Evolutionary conservation across 1,140 invertebrate genomes (phyloP), one percentile per base, ranked within the genome.

Genomic region (Vanessa atalanta): DNA sequence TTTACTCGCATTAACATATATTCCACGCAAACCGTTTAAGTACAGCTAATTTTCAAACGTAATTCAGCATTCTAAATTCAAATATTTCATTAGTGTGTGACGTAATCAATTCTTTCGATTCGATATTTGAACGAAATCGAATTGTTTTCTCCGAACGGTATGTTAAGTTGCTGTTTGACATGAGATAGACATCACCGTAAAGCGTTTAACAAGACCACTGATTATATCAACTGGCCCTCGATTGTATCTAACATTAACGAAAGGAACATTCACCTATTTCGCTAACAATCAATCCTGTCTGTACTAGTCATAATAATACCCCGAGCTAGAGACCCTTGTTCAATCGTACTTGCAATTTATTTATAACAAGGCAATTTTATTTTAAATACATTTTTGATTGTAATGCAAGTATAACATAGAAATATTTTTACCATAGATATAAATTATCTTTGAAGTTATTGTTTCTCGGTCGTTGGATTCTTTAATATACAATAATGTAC

Each of bases 231-330:
- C n/a, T 51, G 69, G 69, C 69, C 69, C 69, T 70, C 60, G 60
- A 64, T 63, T 63, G 23, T 70, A 64, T 70, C 69, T 50, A 51
- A 70, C 12, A 26, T 50, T 70, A 70, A 70, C 69, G 69, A 64
- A 70, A 70, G 69, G 47, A 48, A 64, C 69, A 51, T 70, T 70
- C 69, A 64, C 69, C 69, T 70, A 70, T 64, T 70, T 53, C 50
- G 51, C 15, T 67, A 20, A 63, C 20, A 70, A 70, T 57, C 26
- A 37, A 15, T 20, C 66, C 67, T 70, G 67, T 70, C 55, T 37
- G 26, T 16, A 13, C 37, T 23, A 70, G 55, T 61, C 55, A 70
- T 61, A 68, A 68, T 47, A 68, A 68, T 47, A 53, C 51, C 15
- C 51, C 51, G 51, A 20, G 20, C 31, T 3, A 14, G 8, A 31